Evolutionary conservation across 1,140 invertebrate species (phyloP).

Genomic region (Mizuhopecten yessoensis): DNA sequence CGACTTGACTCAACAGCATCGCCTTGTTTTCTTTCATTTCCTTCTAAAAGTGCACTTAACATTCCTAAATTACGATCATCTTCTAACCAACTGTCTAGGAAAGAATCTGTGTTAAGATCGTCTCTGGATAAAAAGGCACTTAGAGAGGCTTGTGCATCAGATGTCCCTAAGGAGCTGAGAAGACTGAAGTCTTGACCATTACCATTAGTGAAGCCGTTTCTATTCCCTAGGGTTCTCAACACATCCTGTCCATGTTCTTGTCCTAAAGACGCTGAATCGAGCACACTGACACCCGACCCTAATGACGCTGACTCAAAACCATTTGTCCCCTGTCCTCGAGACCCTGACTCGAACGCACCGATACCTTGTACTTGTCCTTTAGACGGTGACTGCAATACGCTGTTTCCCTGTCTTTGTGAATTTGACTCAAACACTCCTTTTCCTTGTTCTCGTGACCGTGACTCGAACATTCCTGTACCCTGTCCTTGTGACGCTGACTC

Average conservation of each 20-base stretch:
- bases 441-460: background rate
- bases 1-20: background rate
- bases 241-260: background rate
- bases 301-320: background rate
- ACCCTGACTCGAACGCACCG: background rate
- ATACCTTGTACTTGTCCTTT: background rate
- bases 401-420: background rate
- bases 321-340: background rate
- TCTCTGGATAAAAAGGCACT: background rate
- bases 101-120: background rate
- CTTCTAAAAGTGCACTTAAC: background rate
- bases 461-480: background rate
- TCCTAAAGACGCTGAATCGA: background rate
- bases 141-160: background rate
- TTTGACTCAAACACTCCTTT: background rate
- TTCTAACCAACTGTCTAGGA: background rate
- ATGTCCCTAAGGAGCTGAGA: background rate
- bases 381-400: background rate
- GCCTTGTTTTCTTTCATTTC: background rate
- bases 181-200: background rate
- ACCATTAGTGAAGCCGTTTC: background rate
- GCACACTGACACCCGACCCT: background rate
- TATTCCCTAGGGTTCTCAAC: background rate
- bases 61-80: background rate
- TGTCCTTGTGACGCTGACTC: background rate